These are phyloP conservation scores for Aphrocallistes beatrix DNA, from an alignment of 37 sponge, comb jelly and placozoan genomes.

Conservation along the genomic window DNA sequence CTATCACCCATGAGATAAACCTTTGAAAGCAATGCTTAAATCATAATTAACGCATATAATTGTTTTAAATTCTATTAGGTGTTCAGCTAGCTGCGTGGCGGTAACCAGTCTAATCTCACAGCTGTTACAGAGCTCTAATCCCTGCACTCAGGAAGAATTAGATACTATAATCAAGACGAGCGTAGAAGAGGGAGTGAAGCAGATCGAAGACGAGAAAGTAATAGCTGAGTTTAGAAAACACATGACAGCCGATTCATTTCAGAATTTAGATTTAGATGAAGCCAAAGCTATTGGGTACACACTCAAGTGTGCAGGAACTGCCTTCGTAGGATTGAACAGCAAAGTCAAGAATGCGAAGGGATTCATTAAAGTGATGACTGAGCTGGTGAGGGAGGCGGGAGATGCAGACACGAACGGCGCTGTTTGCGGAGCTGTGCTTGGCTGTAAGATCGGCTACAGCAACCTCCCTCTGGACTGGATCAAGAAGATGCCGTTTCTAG, in stretches of 20 bases:
- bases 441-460: constrained; percentile 69
- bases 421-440: constrained; percentile 81
- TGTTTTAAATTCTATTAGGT: too few relatives aligned
- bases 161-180: constrained; percentile 24
- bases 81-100: constrained; percentile 69
- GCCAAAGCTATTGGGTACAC: constrained; percentile 62
- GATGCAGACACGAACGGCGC: constrained; percentile 90
- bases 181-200: constrained; percentile 34
- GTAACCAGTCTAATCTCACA: constrained; percentile 73
- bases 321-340: constrained; percentile 53
- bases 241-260: constrained; percentile 23
- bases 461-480: constrained; percentile 64
- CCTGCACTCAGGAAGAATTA: constrained; percentile 27
- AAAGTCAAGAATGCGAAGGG: constrained; percentile 26
- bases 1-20: too few relatives aligned
- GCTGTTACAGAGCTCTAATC: constrained; percentile 50
- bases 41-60: too few relatives aligned
- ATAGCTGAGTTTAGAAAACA: constrained; percentile 43
- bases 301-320: constrained; percentile 66
- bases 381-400: constrained; percentile 75
- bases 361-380: constrained; percentile 41
- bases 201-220: constrained; percentile 33
- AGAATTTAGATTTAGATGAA: constrained; percentile 43
- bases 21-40: too few relatives aligned
- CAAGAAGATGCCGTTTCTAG: constrained; percentile 38